Evolutionary conservation across 2,113 vertebrate species (phyloP).

Genomic region (Neolamprologus sp.): DNA sequence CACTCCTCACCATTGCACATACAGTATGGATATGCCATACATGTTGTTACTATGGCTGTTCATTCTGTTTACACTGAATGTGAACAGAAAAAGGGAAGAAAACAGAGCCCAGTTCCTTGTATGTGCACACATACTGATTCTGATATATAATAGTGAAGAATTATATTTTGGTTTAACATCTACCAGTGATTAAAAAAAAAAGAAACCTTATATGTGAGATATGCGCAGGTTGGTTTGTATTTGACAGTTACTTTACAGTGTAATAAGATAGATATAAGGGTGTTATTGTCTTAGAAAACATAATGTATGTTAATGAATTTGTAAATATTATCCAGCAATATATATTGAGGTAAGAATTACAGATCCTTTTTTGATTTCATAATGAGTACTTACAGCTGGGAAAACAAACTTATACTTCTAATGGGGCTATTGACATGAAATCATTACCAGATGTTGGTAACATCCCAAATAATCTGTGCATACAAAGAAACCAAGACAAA

Average conservation of each 20-base stretch:
- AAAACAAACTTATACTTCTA: background rate
- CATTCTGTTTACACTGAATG: background rate
- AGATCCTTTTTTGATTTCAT: background rate
- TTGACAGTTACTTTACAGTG: background rate
- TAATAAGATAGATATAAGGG: background rate
- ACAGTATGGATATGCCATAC: background rate
- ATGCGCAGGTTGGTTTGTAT: background rate
- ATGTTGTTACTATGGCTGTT: background rate
- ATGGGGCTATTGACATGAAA: background rate
- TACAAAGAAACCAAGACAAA: background rate
- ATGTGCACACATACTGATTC: background rate
- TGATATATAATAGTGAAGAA: background rate
- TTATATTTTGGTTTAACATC: background rate
- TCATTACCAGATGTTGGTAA: background rate
- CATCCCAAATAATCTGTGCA: background rate
- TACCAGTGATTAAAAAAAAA: background rate
- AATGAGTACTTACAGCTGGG: background rate
- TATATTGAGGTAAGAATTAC: background rate
- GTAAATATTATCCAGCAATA: background rate
- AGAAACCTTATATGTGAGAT: background rate
- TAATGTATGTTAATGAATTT: background rate
- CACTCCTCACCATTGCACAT: background rate
- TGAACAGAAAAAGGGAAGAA: accelerated
- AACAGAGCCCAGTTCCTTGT: background rate
- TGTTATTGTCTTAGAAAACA: background rate